Conservation (phyloP, 2,888 invertebrate genomes). For the Philaethria dido region DNA sequence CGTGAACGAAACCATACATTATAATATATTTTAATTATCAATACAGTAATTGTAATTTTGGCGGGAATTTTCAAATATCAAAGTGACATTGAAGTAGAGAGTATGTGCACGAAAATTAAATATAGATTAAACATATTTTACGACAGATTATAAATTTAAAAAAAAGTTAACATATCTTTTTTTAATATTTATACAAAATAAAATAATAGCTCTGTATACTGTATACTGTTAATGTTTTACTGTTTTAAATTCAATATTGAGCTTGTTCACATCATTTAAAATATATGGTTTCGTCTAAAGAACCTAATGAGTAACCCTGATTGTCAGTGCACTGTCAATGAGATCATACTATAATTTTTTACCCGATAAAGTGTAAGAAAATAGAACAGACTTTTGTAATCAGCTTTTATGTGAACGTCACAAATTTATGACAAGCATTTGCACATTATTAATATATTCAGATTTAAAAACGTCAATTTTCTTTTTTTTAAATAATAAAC, state of each 20-base stretch:
- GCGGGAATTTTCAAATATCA: slow-evolving; percentile 11
- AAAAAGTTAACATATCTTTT: too few relatives aligned
- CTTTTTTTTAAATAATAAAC: background rate
- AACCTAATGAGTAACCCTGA: slow-evolving; percentile 65
- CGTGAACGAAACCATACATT: slow-evolving; percentile 24
- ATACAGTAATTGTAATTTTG: slow-evolving; percentile 11
- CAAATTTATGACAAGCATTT: slow-evolving; percentile 29
- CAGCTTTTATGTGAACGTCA: slow-evolving; percentile 36
- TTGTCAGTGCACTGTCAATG: slow-evolving; percentile 65
- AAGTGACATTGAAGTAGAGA: background rate
- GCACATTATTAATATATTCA: slow-evolving; percentile 34
- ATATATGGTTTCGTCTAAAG: slow-evolving; percentile 35
- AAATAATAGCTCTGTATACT: too few relatives aligned
- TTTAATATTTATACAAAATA: too few relatives aligned
- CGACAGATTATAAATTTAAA: too few relatives aligned
- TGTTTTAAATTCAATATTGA: background rate
- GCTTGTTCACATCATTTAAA: background rate
- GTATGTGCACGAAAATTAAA: background rate
- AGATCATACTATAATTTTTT: slow-evolving; percentile 55
- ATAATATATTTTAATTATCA: background rate
- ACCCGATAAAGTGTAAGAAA: slow-evolving; percentile 60
- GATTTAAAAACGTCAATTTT: background rate
- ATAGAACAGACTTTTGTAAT: slow-evolving; percentile 49
- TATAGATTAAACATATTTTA: too few relatives aligned
- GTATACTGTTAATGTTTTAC: background rate